Evolutionary conservation across 2,888 invertebrate species (phyloP).

Genomic region (Zeuzera pyrina): DNA sequence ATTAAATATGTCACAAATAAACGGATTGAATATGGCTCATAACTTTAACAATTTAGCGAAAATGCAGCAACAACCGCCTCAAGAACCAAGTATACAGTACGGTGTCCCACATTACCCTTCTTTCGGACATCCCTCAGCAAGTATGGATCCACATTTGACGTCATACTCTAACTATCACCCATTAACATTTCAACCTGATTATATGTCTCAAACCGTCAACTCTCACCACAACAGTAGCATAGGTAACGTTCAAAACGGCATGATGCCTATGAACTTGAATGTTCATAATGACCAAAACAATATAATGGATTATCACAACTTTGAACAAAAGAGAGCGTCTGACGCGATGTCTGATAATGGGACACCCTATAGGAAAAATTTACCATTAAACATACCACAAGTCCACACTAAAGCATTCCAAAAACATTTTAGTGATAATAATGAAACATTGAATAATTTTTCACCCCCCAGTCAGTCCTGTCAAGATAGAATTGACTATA

Average conservation of each 20-base stretch:
- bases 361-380: slow-evolving; percentile 15
- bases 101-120: slow-evolving; percentile 33
- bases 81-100: slow-evolving; percentile 28
- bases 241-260: slow-evolving; percentile 24
- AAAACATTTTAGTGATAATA: not conserved
- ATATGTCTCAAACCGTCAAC: slow-evolving; percentile 23
- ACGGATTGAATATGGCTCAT: slow-evolving; percentile 32
- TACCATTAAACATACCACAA: slow-evolving; percentile 37
- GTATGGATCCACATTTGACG: slow-evolving; percentile 30
- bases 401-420: slow-evolving; percentile 2
- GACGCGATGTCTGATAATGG: too few species aligned
- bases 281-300: slow-evolving; percentile 21
- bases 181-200: slow-evolving; percentile 27
- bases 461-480: not conserved
- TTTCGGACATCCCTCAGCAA: slow-evolving; percentile 29
- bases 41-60: slow-evolving; percentile 44
- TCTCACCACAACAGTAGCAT: slow-evolving; percentile 24
- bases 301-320: slow-evolving; percentile 18
- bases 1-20: slow-evolving; percentile 36
- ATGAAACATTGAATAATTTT: not conserved
- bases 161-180: slow-evolving; percentile 35
- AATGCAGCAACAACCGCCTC: slow-evolving; percentile 31
- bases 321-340: slow-evolving; percentile 15
- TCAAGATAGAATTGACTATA: not conserved
- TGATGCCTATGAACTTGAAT: slow-evolving; percentile 43